Percentiles rank a stretch among this genome's conserved stretches.
These are phyloP conservation scores for Carassius carassius DNA, from an alignment of 2,113 vertebrate species.

Conservation along the genomic window DNA sequence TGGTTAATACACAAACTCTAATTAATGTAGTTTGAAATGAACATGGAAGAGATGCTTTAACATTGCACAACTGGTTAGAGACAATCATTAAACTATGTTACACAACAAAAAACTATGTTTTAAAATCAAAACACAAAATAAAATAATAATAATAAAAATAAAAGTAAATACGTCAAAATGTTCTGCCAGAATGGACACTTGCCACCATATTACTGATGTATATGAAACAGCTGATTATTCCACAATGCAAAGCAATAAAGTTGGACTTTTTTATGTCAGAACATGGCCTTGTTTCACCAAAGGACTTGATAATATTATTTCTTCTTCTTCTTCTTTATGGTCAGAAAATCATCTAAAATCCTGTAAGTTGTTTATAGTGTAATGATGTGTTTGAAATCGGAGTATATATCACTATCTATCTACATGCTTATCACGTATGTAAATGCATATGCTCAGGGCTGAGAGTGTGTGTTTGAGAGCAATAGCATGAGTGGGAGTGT, in stretches of 20 bases:
- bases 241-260: not conserved
- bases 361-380: not conserved
- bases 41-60: too few relatives aligned
- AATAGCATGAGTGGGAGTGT: slow-evolving; percentile 52
- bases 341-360: not conserved
- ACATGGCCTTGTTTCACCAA: not conserved
- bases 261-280: not conserved
- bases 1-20: not conserved
- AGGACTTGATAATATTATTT: too few relatives aligned
- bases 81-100: not conserved
- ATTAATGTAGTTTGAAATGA: not conserved
- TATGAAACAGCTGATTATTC: not conserved
- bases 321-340: too few relatives aligned
- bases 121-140: too few relatives aligned
- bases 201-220: not conserved
- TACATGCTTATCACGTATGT: slow-evolving; percentile 39
- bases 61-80: not conserved
- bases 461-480: slow-evolving; percentile 31
- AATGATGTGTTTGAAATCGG: not conserved
- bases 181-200: not conserved
- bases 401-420: slow-evolving; percentile 29
- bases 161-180: not conserved
- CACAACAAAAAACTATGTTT: not conserved
- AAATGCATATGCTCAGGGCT: slow-evolving; percentile 33
- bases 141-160: not conserved